A percentile compares a stretch with the other conserved stretches of the same genome.
Evolutionary conservation across 2,888 invertebrate genomes (phyloP).

Genomic region (Amiota communis): DNA sequence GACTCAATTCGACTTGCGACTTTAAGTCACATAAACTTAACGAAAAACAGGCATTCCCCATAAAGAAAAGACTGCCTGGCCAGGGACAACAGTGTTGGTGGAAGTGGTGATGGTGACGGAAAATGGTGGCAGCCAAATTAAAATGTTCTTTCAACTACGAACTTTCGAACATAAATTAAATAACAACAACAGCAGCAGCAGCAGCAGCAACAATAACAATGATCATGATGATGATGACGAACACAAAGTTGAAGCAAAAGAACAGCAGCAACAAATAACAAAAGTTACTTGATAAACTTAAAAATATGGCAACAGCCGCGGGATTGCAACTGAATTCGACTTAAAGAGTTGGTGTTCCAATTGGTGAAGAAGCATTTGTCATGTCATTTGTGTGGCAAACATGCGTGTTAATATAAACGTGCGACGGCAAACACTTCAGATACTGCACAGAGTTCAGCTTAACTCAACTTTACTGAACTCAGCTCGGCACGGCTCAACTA

Average conservation of each 20-base stretch:
- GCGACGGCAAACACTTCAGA: slow-evolving; percentile 21
- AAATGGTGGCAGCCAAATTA: slow-evolving; percentile 63
- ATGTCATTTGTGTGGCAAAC: slow-evolving; percentile 67
- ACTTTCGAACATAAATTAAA: slow-evolving; percentile 68
- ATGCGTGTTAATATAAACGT: slow-evolving; percentile 59
- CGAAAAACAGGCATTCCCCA: slow-evolving; percentile 51
- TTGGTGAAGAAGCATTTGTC: slow-evolving; percentile 64
- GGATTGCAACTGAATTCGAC: slow-evolving; percentile 10
- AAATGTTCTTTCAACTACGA: slow-evolving; percentile 73
- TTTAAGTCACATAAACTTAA: slow-evolving; percentile 63
- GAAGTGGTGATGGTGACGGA: background rate
- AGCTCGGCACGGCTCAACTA: no score
- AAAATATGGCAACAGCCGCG: slow-evolving; percentile 10
- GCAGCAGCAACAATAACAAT: slow-evolving; percentile 20
- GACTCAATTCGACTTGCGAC: slow-evolving; percentile 40
- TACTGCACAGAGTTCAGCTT: no score
- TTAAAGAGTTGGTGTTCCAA: slow-evolving; percentile 6
- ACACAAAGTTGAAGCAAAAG: background rate
- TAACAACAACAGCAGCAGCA: slow-evolving; percentile 36
- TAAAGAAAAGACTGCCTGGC: background rate
- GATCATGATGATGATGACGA: background rate
- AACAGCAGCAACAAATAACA: slow-evolving; percentile 26
- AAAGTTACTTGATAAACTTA: slow-evolving; percentile 8
- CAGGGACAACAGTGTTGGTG: slow-evolving; percentile 17
- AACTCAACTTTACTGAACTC: no score